Percentiles rank a stretch among this genome's conserved stretches.
These are phyloP conservation scores for Sesia bembeciformis DNA, from an alignment of 2,888 invertebrate genomes.

Conservation along the genomic window DNA sequence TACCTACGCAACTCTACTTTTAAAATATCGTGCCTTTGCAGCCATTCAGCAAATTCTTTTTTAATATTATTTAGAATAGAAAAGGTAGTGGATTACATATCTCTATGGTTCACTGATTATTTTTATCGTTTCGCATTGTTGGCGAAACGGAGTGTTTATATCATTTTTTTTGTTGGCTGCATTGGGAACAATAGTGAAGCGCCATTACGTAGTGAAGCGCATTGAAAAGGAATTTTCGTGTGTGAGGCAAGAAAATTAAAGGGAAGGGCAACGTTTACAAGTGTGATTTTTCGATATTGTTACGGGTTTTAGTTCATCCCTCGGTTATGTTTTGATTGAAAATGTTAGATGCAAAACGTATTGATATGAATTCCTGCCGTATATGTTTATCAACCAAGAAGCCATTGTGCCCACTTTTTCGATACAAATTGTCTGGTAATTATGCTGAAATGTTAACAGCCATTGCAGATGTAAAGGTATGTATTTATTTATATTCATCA, in stretches of 20 bases:
- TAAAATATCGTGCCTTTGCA: too few species aligned
- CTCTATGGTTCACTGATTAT: too few species aligned
- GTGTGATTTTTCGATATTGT: slow-evolving; percentile 21
- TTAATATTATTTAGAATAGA: too few species aligned
- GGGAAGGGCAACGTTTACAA: slow-evolving; percentile 10
- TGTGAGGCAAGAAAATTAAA: not conserved
- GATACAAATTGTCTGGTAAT: slow-evolving; percentile 64
- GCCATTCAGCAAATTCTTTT: too few species aligned
- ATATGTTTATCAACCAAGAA: slow-evolving; percentile 59
- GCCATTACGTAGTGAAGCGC: too few species aligned
- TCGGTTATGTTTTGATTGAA: slow-evolving; percentile 12
- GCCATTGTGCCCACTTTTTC: slow-evolving; percentile 58
- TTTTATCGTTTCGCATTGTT: too few species aligned
- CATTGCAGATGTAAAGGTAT: slow-evolving; percentile 64
- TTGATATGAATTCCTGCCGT: slow-evolving; percentile 53
- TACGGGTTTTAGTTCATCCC: slow-evolving; percentile 30
- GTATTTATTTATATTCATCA: not conserved
- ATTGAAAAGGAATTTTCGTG: too few species aligned
- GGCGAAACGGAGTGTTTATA: too few species aligned
- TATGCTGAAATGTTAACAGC: slow-evolving; percentile 70
- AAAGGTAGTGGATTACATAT: too few species aligned
- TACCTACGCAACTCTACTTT: too few species aligned
- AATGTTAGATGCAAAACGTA: not conserved
- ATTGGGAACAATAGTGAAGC: too few species aligned
- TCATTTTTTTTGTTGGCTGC: too few species aligned